Percentiles rank a stretch among this genome's conserved stretches.
These are phyloP conservation scores for Eulithis prunata DNA, from an alignment of 2,888 invertebrate genomes.

Conservation along the genomic window DNA sequence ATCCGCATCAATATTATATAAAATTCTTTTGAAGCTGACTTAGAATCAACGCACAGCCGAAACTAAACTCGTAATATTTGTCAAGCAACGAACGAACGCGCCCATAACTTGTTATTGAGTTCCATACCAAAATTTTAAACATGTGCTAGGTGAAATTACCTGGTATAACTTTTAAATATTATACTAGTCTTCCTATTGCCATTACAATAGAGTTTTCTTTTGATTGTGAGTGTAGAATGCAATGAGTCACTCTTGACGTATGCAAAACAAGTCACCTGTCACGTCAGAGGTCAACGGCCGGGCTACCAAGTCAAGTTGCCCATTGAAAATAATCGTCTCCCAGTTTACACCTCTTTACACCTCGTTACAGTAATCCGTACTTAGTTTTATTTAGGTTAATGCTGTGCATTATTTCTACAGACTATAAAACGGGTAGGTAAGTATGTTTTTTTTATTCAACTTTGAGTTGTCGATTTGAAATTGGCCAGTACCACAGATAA, in stretches of 20 bases:
- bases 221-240: slow-evolving; percentile 13
- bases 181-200: slow-evolving; percentile 7
- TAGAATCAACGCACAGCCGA: too few relatives aligned
- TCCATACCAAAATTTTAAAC: not conserved
- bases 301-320: slow-evolving; percentile 27
- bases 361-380: slow-evolving; percentile 9
- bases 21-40: too few relatives aligned
- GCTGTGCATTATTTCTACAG: not conserved
- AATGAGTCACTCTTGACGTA: slow-evolving; percentile 38
- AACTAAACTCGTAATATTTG: too few relatives aligned
- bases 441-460: too few relatives aligned
- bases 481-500: too few relatives aligned
- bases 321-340: slow-evolving; percentile 31
- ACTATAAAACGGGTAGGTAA: too few relatives aligned
- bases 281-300: slow-evolving; percentile 39
- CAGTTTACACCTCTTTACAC: slow-evolving; percentile 22
- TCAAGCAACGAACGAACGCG: slow-evolving; percentile 14
- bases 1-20: too few relatives aligned
- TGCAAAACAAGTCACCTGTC: slow-evolving; percentile 39
- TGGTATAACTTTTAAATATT: not conserved
- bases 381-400: slow-evolving; percentile 2
- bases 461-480: too few relatives aligned
- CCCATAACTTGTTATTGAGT: not conserved
- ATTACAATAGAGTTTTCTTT: slow-evolving; percentile 5
- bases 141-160: too few relatives aligned